Evolutionary conservation across 2,888 invertebrate species (phyloP).

Genomic region (Artemia sinica): DNA sequence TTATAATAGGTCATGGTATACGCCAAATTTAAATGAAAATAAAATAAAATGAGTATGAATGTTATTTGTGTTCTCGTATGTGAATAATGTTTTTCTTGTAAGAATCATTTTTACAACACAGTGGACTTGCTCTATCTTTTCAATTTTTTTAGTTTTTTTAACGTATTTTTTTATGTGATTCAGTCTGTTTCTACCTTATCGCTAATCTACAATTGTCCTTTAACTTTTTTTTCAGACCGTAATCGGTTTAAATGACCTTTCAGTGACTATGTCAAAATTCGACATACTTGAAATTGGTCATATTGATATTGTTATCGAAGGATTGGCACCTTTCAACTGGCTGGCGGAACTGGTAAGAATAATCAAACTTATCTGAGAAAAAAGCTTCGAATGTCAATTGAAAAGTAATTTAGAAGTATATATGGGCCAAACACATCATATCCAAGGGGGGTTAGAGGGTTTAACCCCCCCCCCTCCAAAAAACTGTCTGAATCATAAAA

Average conservation of each 20-base stretch:
- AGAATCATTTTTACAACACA: too few relatives aligned
- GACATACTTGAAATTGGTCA: conserved; percentile 25
- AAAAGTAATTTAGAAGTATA: background rate
- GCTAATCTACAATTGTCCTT: background rate
- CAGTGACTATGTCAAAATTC: conserved; percentile 22
- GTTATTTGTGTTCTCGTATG: too few relatives aligned
- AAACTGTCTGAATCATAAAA: too few relatives aligned
- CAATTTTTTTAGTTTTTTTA: too few relatives aligned
- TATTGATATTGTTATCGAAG: conserved; percentile 24
- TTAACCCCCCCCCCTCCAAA: too few relatives aligned
- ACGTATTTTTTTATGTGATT: too few relatives aligned
- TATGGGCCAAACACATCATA: background rate
- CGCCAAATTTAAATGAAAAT: too few relatives aligned
- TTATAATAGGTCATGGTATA: too few relatives aligned
- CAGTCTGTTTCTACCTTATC: background rate
- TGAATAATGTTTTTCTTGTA: too few relatives aligned
- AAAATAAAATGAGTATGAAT: too few relatives aligned
- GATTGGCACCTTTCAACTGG: conserved; percentile 26
- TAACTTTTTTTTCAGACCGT: conserved; percentile 19
- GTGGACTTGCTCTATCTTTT: too few relatives aligned
- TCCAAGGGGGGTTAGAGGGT: too few relatives aligned
- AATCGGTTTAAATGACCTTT: background rate
- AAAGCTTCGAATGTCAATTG: background rate
- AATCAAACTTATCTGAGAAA: background rate
- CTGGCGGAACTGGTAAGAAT: conserved; percentile 24